Evolutionary conservation across 2,113 vertebrate genomes (phyloP), one percentile per base, ranked within the genome.

Genomic region (Atherinomorus stipes): DNA sequence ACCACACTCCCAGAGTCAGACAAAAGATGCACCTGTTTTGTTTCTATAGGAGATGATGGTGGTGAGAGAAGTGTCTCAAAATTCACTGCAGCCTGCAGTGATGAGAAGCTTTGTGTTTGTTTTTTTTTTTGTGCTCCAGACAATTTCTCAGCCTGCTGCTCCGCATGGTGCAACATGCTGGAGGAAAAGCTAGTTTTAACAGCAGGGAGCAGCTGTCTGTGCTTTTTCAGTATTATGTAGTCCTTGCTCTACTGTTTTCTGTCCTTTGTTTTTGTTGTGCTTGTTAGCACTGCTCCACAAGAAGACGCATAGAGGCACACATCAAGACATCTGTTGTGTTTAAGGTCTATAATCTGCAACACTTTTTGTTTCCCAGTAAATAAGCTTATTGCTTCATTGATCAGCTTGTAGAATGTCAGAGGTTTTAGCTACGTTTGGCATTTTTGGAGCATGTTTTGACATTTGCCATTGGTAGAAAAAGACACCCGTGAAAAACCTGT

Each of bases 21-120:
- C 89, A 93, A 91, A 85, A 90, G 87, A 78, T 70, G 75, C 84
- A 87, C 83, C 86, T 92, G 88, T 91, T 88, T 80, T 85, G 59
- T 64, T 74, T 57, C 58, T n/a, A 54, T 64, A 73, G 72, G 40
- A 65, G 60, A 50, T 62, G 60, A 67, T 68, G 59, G 37, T 78
- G 75, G 56, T 72, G 84, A 76, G 64, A 59, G 63, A 54, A 66
- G 70, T 72, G 37, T 62, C 63, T 80, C 70, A 73, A 68, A 60
- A 56, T 75, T 68, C 61, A 45, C 53, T 69, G 53, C 42, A 81
- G 52, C 54, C 61, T 80, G 61, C 64, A 71, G 49, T 45, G 38
- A 67, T 61, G 63, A 28, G 53, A 50, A 60, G 64, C 38, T 60
- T 61, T 34, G 37, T 23, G 2, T 23, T 71, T 42, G 34, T 15